Percentiles rank a stretch among this genome's conserved stretches.
Evolutionary conservation across 2,113 vertebrate genomes (phyloP).

Genomic region (Nesogale talazaci): DNA sequence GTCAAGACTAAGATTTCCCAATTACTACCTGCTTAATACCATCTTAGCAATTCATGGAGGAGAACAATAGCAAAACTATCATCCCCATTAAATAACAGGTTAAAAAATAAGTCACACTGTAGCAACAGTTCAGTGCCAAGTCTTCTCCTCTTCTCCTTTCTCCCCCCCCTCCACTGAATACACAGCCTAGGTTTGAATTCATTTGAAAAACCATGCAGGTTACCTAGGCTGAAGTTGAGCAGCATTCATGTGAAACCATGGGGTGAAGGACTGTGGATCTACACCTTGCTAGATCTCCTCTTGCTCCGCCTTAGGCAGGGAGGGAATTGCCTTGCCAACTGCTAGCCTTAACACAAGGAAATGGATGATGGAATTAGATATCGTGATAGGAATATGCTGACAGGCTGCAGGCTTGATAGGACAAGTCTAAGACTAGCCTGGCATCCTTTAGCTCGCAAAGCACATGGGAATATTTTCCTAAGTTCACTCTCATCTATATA

Average conservation of each 20-base stretch:
- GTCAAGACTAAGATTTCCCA: too few species aligned
- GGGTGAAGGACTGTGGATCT: not conserved
- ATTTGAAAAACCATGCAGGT: not conserved
- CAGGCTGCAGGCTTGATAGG: not conserved
- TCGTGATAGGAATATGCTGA: not conserved
- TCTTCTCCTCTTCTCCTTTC: too few species aligned
- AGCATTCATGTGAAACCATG: too few species aligned
- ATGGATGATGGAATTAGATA: not conserved
- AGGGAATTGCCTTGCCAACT: not conserved
- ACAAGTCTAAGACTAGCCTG: too few species aligned
- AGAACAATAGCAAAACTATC: not conserved
- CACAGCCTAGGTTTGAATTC: not conserved
- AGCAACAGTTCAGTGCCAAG: not conserved
- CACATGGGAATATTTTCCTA: not conserved
- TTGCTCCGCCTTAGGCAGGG: not conserved
- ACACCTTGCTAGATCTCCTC: accelerated
- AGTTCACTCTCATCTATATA: not conserved
- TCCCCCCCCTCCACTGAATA: too few species aligned
- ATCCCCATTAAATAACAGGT: accelerated
- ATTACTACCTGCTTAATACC: not conserved
- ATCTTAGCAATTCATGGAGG: not conserved
- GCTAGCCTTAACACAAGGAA: not conserved
- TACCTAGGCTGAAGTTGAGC: not conserved
- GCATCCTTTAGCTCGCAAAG: too few species aligned
- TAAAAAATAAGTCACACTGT: too few species aligned